phyloP scores from a whole-genome alignment of 2,888 invertebrate species.

The Callosobruchus maculatus region DNA sequence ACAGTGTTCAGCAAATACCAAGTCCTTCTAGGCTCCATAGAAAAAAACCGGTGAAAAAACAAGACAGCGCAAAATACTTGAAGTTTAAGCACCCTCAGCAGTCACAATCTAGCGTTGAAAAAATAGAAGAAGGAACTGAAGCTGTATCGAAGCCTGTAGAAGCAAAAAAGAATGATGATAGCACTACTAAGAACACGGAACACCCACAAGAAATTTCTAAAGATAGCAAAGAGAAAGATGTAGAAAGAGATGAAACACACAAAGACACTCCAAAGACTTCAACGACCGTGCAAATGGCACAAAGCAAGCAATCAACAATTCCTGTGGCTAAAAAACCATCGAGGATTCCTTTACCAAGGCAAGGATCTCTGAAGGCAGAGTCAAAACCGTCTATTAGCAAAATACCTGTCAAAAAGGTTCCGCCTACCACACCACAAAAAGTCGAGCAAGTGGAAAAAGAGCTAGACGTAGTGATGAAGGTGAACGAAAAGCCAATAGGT shows the following conservation, averaged over 20 bases:
- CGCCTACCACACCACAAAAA: neutral
- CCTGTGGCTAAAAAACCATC: slow-evolving; percentile 36
- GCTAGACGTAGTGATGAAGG: neutral
- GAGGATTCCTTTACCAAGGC: slow-evolving; percentile 43
- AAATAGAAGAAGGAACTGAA: slow-evolving; percentile 4
- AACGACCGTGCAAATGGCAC: slow-evolving; percentile 39
- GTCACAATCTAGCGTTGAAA: slow-evolving; percentile 7
- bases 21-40: slow-evolving; percentile 18
- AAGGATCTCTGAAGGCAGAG: slow-evolving; percentile 37
- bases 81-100: slow-evolving; percentile 19
- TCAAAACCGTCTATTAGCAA: slow-evolving; percentile 34
- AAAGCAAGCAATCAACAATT: slow-evolving; percentile 36
- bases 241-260: neutral
- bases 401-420: slow-evolving; percentile 36
- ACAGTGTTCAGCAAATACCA: neutral
- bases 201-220: neutral
- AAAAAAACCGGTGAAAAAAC: slow-evolving; percentile 22
- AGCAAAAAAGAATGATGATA: neutral
- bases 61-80: slow-evolving; percentile 23
- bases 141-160: neutral
- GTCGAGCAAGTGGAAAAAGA: slow-evolving; percentile 5
- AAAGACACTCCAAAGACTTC: slow-evolving; percentile 25
- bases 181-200: neutral
- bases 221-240: neutral
- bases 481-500: neutral